Evolutionary conservation across 2,797 vertebrate species (phyloP).

Genomic region (Emydoidea blandingii): DNA sequence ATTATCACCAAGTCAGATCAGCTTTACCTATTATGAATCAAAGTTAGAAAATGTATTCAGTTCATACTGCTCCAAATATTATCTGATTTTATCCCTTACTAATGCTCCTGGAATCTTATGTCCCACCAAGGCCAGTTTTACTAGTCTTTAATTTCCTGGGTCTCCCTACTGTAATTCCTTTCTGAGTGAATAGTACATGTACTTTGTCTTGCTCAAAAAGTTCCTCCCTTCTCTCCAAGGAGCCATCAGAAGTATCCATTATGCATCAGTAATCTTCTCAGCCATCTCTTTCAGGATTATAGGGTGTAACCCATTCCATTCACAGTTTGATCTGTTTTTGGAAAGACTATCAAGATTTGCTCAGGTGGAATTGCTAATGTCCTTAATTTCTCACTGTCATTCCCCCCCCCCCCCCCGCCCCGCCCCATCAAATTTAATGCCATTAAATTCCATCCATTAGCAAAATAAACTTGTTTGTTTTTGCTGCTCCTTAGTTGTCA

Average conservation of each 20-base stretch:
- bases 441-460: background rate
- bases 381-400: background rate
- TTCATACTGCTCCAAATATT: background rate
- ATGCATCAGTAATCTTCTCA: background rate
- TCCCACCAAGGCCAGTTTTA: background rate
- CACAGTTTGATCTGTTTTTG: background rate
- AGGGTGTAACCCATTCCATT: background rate
- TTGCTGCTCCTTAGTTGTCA: background rate
- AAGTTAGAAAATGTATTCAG: background rate
- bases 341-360: background rate
- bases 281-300: conserved; percentile 17
- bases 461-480: conserved; percentile 2
- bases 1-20: background rate
- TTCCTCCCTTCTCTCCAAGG: background rate
- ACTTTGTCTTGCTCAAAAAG: background rate
- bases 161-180: background rate
- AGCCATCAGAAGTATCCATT: background rate
- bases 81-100: background rate
- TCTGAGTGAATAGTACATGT: background rate
- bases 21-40: background rate
- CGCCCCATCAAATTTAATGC: background rate
- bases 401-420: background rate
- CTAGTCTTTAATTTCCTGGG: background rate
- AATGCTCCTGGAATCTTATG: background rate
- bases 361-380: conserved; percentile 5